These are phyloP conservation scores for Drosophila lacteicornis DNA, from an alignment of 1,140 invertebrate species.

Conservation along the genomic window DNA sequence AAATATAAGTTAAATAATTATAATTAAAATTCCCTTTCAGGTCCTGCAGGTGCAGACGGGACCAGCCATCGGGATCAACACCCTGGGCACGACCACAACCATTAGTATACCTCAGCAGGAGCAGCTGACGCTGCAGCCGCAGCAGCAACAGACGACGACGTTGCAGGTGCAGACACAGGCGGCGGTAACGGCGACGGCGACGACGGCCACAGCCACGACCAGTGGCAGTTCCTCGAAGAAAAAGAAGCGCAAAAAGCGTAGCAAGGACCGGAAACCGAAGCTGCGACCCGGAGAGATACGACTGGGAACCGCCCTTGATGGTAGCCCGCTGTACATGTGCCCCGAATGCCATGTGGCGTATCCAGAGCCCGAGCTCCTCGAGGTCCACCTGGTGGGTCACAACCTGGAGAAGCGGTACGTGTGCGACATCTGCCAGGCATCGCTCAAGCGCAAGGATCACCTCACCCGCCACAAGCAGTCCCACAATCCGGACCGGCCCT, in stretches of 20 bases:
- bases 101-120: slow-evolving; percentile 83
- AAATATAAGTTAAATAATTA: no score
- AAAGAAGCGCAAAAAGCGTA: slow-evolving; percentile 93
- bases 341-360: slow-evolving; percentile 95
- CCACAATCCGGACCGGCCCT: slow-evolving; percentile 92
- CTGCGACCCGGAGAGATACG: slow-evolving; percentile 93
- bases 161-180: slow-evolving; percentile 63
- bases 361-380: slow-evolving; percentile 91
- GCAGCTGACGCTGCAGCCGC: slow-evolving; percentile 64
- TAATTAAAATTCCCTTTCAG: slow-evolving; percentile 10
- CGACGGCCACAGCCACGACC: slow-evolving; percentile 68
- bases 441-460: slow-evolving; percentile 93
- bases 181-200: slow-evolving; percentile 47
- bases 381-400: slow-evolving; percentile 91
- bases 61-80: slow-evolving; percentile 80
- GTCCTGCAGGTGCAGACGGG: slow-evolving; percentile 83
- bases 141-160: slow-evolving; percentile 63
- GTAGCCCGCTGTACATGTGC: slow-evolving; percentile 93
- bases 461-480: slow-evolving; percentile 92
- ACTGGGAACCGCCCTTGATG: slow-evolving; percentile 92
- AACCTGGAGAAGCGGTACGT: slow-evolving; percentile 92
- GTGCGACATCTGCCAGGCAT: slow-evolving; percentile 94
- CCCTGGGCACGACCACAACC: slow-evolving; percentile 79
- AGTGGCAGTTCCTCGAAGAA: slow-evolving; percentile 87
- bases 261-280: slow-evolving; percentile 91